These are phyloP conservation scores for Acrocephalus kingi DNA, from an alignment of 2,113 vertebrate genomes.

Conservation along the genomic window DNA sequence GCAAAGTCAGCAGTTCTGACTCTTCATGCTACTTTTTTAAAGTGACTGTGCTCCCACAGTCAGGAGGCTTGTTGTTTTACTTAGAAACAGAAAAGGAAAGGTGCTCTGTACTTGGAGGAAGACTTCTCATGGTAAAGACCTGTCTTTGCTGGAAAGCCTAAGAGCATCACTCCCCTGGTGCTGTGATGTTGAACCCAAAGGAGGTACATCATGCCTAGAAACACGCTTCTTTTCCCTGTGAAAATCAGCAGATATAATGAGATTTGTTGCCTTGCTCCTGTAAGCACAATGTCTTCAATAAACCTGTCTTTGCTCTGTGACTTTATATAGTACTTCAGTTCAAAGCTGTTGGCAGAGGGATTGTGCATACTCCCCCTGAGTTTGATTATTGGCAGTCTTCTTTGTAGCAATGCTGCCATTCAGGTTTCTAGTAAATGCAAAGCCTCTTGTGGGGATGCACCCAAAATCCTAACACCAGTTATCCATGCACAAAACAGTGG, in stretches of 20 bases:
- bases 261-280: background rate
- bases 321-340: background rate
- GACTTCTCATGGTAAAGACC: background rate
- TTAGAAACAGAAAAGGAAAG: background rate
- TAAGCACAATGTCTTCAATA: background rate
- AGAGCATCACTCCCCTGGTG: background rate
- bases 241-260: background rate
- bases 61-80: background rate
- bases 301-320: background rate
- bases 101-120: accelerated
- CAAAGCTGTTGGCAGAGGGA: background rate
- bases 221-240: background rate
- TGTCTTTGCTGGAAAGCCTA: background rate
- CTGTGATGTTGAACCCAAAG: background rate
- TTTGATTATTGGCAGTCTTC: accelerated
- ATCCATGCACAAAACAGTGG: background rate
- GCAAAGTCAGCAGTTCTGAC: background rate
- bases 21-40: background rate
- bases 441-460: background rate
- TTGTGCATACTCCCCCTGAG: background rate
- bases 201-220: background rate
- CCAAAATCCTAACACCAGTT: background rate
- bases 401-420: background rate
- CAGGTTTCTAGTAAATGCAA: background rate
- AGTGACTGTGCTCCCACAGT: background rate